phyloP scores from a whole-genome alignment of 1,140 invertebrate species.

The Penaeus vannamei region DNA sequence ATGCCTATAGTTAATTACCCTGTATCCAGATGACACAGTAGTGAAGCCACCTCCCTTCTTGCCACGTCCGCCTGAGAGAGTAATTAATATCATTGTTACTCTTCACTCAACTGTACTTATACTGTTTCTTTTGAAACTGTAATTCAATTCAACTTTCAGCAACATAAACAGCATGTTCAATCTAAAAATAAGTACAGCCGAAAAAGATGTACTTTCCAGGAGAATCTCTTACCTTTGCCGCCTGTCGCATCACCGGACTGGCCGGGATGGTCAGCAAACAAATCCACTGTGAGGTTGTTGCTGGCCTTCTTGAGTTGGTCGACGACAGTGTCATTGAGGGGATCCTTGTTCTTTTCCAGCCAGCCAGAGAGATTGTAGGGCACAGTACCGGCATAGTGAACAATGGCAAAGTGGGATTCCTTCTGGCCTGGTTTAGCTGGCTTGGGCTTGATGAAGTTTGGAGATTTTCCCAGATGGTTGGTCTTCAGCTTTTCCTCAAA shows the following conservation, averaged over 20 bases:
- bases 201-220: neutral
- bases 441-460: slow-evolving; percentile 77
- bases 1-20: slow-evolving; percentile 73
- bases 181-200: too few relatives aligned
- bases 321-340: too few relatives aligned
- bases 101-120: too few relatives aligned
- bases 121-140: too few relatives aligned
- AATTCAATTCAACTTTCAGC: too few relatives aligned
- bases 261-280: slow-evolving; percentile 32
- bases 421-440: slow-evolving; percentile 75
- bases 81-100: neutral
- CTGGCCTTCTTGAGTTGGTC: too few relatives aligned
- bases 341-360: too few relatives aligned
- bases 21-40: slow-evolving; percentile 95
- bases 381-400: slow-evolving; percentile 69
- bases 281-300: neutral
- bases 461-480: slow-evolving; percentile 74
- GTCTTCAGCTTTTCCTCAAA: too few relatives aligned
- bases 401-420: slow-evolving; percentile 73
- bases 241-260: neutral
- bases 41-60: slow-evolving; percentile 98
- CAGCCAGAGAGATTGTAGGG: too few relatives aligned
- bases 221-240: slow-evolving; percentile 10
- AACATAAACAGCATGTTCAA: too few relatives aligned
- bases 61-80: slow-evolving; percentile 73